Conservation (phyloP, 2,113 vertebrate species). For the Emydocephalus ijimae region DNA sequence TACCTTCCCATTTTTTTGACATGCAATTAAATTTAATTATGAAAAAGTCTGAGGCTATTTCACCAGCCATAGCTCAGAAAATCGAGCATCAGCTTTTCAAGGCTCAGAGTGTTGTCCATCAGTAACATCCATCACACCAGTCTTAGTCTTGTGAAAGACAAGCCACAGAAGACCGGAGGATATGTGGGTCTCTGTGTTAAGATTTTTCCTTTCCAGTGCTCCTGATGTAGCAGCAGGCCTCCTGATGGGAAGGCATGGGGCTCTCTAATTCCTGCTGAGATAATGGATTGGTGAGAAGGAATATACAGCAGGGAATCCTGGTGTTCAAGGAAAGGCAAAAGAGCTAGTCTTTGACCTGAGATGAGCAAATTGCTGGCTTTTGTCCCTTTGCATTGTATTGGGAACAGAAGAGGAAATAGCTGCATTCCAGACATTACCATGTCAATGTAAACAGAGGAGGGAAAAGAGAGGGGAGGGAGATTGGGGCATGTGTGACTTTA, state of each 20-base stretch:
- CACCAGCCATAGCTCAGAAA: not conserved
- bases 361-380: conserved; percentile 44
- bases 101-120: not conserved
- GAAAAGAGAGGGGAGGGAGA: not conserved
- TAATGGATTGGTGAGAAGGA: conserved; percentile 3
- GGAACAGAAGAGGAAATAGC: conserved; percentile 35
- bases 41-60: not conserved
- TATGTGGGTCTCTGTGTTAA: not conserved
- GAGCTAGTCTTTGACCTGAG: conserved; percentile 35
- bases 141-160: not conserved
- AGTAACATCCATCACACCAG: not conserved
- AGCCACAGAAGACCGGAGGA: not conserved
- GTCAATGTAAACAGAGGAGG: conserved; percentile 31
- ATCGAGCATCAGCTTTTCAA: not conserved
- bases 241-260: conserved; percentile 14
- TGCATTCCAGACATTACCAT: conserved; percentile 37
- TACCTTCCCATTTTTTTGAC: not conserved
- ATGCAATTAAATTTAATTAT: not conserved
- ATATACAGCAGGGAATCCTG: conserved; percentile 17
- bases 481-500: not conserved
- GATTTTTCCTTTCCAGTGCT: not conserved
- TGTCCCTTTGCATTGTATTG: conserved; percentile 25
- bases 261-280: conserved; percentile 32
- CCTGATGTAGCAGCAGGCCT: conserved; percentile 3
- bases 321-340: not conserved